These are phyloP conservation scores for Orthonyx spaldingii DNA, from an alignment of 2,113 vertebrate genomes.

Conservation along the genomic window DNA sequence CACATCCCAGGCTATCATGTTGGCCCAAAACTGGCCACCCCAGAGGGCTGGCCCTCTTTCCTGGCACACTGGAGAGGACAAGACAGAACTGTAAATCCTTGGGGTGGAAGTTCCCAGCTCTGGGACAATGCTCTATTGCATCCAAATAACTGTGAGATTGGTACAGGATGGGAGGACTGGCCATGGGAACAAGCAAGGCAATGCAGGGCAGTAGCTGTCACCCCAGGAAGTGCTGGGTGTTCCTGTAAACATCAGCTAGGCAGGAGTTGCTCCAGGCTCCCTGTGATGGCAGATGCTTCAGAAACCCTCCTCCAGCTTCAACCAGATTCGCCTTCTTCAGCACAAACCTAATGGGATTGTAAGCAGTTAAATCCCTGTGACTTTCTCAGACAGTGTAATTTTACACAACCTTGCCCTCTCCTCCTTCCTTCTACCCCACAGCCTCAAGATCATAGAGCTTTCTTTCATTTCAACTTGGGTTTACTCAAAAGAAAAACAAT, in stretches of 20 bases:
- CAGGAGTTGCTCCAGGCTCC: neutral
- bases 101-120: neutral
- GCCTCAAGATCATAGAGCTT: neutral
- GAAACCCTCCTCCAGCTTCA: neutral
- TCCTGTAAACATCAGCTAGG: neutral
- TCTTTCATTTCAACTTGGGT: neutral
- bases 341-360: neutral
- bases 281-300: neutral
- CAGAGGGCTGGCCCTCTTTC: neutral
- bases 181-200: neutral
- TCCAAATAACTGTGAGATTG: neutral
- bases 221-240: neutral
- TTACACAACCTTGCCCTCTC: neutral
- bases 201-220: neutral
- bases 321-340: neutral
- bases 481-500: neutral
- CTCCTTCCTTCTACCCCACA: neutral
- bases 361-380: neutral
- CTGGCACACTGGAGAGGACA: neutral
- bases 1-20: neutral
- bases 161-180: fast-evolving
- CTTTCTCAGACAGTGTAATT: neutral
- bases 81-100: neutral
- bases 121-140: neutral
- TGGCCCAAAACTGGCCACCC: neutral